These are phyloP conservation scores for Epinephelus fuscoguttatus DNA, from an alignment of 2,113 vertebrate genomes.

Conservation along the genomic window DNA sequence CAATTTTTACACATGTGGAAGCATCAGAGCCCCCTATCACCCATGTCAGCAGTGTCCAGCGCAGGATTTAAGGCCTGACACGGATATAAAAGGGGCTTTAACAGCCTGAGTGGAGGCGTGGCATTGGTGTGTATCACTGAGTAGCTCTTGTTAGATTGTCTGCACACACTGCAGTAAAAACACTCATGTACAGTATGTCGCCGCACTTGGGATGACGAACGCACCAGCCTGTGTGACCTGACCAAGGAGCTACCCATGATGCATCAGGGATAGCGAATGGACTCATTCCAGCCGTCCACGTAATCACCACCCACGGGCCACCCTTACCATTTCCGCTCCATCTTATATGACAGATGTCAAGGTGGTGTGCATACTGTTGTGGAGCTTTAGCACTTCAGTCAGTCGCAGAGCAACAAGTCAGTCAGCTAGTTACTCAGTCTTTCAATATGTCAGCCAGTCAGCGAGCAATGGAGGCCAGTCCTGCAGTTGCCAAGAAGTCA, in stretches of 20 bases:
- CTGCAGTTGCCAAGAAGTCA: background rate
- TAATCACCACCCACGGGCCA: slow-evolving; percentile 30
- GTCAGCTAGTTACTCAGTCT: background rate
- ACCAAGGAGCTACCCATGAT: slow-evolving; percentile 23
- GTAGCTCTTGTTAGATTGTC: background rate
- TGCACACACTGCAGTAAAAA: slow-evolving; percentile 4
- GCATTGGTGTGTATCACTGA: slow-evolving; percentile 16
- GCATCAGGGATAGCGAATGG: slow-evolving; percentile 19
- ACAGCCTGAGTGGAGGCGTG: slow-evolving; percentile 31
- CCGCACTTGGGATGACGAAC: slow-evolving; percentile 1
- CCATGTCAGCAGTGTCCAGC: slow-evolving; percentile 47
- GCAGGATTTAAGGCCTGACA: slow-evolving; percentile 53
- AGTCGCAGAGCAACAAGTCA: slow-evolving; percentile 26
- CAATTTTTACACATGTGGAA: slow-evolving; percentile 48
- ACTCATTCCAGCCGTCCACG: slow-evolving; percentile 18
- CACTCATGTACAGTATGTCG: background rate
- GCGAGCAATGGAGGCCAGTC: background rate
- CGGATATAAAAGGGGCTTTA: slow-evolving; percentile 50
- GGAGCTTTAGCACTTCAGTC: slow-evolving; percentile 16
- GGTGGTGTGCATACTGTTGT: slow-evolving; percentile 9
- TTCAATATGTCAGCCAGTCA: slow-evolving; percentile 6
- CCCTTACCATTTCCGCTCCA: background rate
- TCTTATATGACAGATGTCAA: slow-evolving; percentile 4
- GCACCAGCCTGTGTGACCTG: slow-evolving; percentile 10
- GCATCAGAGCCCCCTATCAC: background rate